Evolutionary conservation across 2,797 vertebrate genomes (phyloP), one percentile per base, ranked within the genome.

Genomic region (Sorex maritimensis): DNA sequence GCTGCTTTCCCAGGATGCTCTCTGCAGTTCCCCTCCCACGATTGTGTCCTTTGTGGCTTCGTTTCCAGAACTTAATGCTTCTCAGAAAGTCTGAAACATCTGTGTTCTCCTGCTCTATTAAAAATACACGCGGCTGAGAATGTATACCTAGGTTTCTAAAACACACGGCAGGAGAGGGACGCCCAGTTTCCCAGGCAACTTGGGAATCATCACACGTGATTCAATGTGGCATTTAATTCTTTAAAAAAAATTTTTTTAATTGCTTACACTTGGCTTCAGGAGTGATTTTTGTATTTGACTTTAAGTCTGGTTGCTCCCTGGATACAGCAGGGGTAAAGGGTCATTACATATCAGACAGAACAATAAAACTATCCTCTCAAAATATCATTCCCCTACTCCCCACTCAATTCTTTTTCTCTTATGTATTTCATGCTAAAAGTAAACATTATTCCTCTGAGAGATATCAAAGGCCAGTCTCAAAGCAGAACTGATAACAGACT

Each of bases 11-110:
- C 97, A 97, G 97, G 92, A 88, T 96, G 95, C 93, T 84, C 82
- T 41, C 96, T 95, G 91, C 92, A 86, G 95, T 95, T 97, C 91
- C 89, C 95, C 94, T 97, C 97, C 97, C 97, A 96, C 88, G 58
- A 91, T 67, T 96, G 92, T 92, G 92, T 80, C 87, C 81, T 94
- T 98, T 95, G 92, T 86, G 92, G 93, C 94, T 97, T 96, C 89
- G 90, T 93, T 97, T 93, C 6, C 88, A 96, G 93, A 92, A 91
- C 85, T 95, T 55, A 34, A 67, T 97, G 81, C 82, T 88, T 92
- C 90, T 95, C 94, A 80, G 80, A 95, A 92, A 7, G 69, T 74
- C 82, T 92, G 61, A 94, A 88, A 88, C 82, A 95, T 95, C 91
- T 95, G 93, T 74, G 85, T 84, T 90, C 83, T 77, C 69, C 75